A percentile compares a stretch with the other conserved stretches of the same genome.
Conservation (phyloP, 2,113 vertebrate genomes). For the Potamarius usumacintae region DNA sequence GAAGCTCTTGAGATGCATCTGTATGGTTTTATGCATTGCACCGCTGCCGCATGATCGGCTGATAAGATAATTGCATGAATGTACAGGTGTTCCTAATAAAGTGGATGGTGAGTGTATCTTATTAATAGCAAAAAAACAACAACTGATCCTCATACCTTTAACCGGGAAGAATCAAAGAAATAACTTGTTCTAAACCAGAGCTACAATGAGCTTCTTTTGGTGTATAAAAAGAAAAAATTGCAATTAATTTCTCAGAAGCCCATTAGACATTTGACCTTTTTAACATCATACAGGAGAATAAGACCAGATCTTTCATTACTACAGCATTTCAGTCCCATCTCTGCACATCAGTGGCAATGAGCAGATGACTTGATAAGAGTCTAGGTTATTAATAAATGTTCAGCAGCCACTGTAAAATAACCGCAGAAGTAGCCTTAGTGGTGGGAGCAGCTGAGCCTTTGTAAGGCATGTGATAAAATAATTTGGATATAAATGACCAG, state of each 20-base stretch:
- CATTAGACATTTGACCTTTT: conserved; percentile 21
- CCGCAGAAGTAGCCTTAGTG: conserved; percentile 5
- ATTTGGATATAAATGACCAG: conserved; percentile 17
- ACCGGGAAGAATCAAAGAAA: conserved; percentile 6
- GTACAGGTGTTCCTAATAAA: too few relatives aligned
- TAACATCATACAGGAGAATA: conserved; percentile 17
- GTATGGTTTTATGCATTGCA: too few relatives aligned
- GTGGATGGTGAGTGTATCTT: too few relatives aligned
- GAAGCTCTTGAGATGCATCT: too few relatives aligned
- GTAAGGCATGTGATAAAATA: not conserved
- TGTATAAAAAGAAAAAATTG: not conserved
- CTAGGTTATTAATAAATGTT: conserved; percentile 35
- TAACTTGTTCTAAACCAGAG: conserved; percentile 7
- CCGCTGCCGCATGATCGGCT: too few relatives aligned
- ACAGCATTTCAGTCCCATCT: conserved; percentile 12
- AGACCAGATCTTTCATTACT: conserved; percentile 13
- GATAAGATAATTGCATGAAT: too few relatives aligned
- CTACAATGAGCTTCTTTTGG: conserved; percentile 1
- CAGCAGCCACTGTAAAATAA: conserved; percentile 13
- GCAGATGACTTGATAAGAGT: conserved; percentile 29
- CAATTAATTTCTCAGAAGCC: conserved; percentile 30
- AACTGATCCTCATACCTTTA: not conserved
- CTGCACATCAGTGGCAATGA: conserved; percentile 21
- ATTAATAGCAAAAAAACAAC: not conserved
- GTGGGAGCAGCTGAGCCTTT: not conserved